Conservation (phyloP, 2,888 invertebrate species). For the Phortica magna region DNA sequence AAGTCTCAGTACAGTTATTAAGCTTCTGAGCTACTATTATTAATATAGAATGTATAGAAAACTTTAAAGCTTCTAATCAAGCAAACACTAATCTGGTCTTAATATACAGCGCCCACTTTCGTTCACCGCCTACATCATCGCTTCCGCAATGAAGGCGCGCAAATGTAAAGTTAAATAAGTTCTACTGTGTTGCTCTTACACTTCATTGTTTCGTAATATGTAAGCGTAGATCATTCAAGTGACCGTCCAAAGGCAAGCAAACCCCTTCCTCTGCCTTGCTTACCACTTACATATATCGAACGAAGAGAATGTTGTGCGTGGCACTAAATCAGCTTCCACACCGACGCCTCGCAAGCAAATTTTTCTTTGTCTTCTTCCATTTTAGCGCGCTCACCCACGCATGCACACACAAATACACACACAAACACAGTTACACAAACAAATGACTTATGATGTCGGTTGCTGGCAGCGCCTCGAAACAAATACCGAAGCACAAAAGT, state of each 20-base stretch:
- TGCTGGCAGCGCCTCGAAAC: slow-evolving; percentile 48
- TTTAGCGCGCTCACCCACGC: slow-evolving; percentile 50
- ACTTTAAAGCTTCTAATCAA: neutral
- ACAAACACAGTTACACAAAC: slow-evolving; percentile 45
- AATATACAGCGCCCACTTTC: neutral
- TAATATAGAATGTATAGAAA: neutral
- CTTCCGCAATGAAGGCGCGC: slow-evolving; percentile 35
- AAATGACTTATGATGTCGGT: slow-evolving; percentile 13
- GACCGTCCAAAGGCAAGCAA: slow-evolving; percentile 4
- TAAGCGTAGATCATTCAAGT: neutral
- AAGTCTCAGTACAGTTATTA: too few relatives aligned
- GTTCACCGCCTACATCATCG: neutral
- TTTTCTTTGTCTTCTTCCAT: slow-evolving; percentile 59
- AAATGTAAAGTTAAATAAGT: slow-evolving; percentile 69
- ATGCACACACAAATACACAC: slow-evolving; percentile 20
- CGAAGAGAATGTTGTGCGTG: neutral
- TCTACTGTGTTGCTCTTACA: slow-evolving; percentile 57
- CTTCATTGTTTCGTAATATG: slow-evolving; percentile 60
- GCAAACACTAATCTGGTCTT: neutral
- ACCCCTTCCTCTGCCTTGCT: too few relatives aligned
- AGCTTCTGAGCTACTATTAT: neutral
- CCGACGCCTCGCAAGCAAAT: slow-evolving; percentile 65
- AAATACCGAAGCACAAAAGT: slow-evolving; percentile 70
- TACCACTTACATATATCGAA: too few relatives aligned
- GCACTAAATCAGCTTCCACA: slow-evolving; percentile 68